phyloP scores from a whole-genome alignment of 2,113 vertebrate species.

The Salminus brasiliensis region DNA sequence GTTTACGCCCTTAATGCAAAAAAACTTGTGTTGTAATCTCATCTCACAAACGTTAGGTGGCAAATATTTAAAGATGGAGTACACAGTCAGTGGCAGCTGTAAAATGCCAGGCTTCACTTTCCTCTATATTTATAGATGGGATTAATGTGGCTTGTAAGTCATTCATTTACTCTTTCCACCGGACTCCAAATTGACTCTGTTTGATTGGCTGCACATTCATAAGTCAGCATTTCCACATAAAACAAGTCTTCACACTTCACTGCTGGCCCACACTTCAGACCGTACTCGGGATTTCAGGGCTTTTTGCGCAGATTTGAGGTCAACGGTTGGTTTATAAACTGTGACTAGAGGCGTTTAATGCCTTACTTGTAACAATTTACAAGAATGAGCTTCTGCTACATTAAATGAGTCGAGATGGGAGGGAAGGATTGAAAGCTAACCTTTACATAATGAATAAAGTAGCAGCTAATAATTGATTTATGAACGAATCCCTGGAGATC shows the following conservation, averaged over 20 bases:
- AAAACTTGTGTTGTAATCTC: conserved; percentile 8
- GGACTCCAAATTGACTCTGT: conserved; percentile 29
- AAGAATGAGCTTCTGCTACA: conserved; percentile 32
- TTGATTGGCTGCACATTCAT: conserved; percentile 24
- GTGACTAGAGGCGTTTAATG: conserved; percentile 39
- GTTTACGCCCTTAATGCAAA: conserved; percentile 3
- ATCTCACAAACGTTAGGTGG: conserved; percentile 3
- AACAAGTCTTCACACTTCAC: conserved; percentile 34
- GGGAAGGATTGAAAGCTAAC: conserved; percentile 37
- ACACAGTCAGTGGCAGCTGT: neutral
- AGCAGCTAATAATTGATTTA: conserved; percentile 42
- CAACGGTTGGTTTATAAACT: conserved; percentile 47
- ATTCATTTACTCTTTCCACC: conserved; percentile 16
- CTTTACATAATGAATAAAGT: conserved; percentile 38
- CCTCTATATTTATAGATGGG: conserved; percentile 34
- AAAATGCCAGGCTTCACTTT: conserved; percentile 9
- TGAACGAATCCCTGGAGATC: conserved; percentile 43
- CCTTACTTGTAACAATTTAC: conserved; percentile 47
- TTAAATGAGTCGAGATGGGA: conserved; percentile 36
- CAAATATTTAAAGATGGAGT: conserved; percentile 21
- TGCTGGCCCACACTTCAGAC: conserved; percentile 33
- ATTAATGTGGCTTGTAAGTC: conserved; percentile 25
- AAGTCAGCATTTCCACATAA: conserved; percentile 45
- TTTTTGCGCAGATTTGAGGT: conserved; percentile 19
- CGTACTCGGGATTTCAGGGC: conserved; percentile 37